These are phyloP conservation scores for Phycodurus eques DNA, from an alignment of 2,113 vertebrate species.

Conservation along the genomic window DNA sequence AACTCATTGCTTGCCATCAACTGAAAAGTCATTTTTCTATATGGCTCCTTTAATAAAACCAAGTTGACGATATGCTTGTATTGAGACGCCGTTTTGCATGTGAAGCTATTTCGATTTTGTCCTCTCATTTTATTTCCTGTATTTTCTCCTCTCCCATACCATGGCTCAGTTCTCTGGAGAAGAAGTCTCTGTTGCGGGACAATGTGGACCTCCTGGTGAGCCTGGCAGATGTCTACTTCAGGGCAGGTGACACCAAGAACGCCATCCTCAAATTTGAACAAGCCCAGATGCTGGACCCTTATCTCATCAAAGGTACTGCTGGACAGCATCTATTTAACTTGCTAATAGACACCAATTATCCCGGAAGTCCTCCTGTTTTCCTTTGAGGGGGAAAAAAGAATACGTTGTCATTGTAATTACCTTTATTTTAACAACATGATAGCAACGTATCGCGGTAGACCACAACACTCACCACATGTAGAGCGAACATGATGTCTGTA, in stretches of 20 bases:
- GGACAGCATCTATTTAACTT: neutral
- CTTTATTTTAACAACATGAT: too few relatives aligned
- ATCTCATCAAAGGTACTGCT: constrained; percentile 89
- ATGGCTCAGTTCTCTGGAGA: constrained; percentile 87
- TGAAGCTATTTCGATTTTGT: too few relatives aligned
- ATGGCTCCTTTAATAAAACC: neutral
- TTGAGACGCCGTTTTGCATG: neutral
- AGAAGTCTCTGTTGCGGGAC: constrained; percentile 92
- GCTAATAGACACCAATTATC: too few relatives aligned
- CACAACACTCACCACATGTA: too few relatives aligned
- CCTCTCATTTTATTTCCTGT: neutral
- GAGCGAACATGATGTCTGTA: too few relatives aligned
- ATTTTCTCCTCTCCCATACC: neutral
- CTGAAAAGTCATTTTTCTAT: neutral
- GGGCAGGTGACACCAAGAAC: constrained; percentile 95
- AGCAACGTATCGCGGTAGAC: too few relatives aligned
- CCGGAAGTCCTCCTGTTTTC: too few relatives aligned
- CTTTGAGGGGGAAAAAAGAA: too few relatives aligned
- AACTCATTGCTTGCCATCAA: too few relatives aligned
- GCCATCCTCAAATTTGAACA: constrained; percentile 97
- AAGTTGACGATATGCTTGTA: neutral
- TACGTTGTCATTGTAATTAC: too few relatives aligned
- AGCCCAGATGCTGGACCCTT: constrained; percentile 97
- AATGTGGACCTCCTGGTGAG: constrained; percentile 95
- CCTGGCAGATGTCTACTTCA: constrained; percentile 94